phyloP scores from a whole-genome alignment of 2,888 invertebrate species.

The Clusia tigrina region DNA sequence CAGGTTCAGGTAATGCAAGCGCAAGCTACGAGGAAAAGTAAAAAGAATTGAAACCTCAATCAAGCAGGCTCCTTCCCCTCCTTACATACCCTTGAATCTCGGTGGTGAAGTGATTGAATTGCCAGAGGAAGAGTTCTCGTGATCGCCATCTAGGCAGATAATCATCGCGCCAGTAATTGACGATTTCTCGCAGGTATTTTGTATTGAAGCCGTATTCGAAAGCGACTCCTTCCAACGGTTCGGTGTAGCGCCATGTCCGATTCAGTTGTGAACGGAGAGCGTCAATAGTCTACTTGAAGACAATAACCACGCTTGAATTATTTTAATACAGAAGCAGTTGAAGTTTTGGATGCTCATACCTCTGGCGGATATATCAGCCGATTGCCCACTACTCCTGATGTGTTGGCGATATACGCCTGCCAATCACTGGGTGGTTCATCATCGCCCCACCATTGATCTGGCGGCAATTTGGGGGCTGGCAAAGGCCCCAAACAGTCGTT shows the following conservation, averaged over 20 bases:
- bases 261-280: constrained; percentile 70
- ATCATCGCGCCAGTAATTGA: constrained; percentile 81
- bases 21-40: constrained; percentile 48
- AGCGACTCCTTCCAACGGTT: constrained; percentile 70
- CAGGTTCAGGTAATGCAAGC: constrained; percentile 75
- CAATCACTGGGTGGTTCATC: constrained; percentile 50
- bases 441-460: constrained; percentile 59
- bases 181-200: constrained; percentile 71
- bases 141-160: constrained; percentile 76
- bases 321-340: constrained; percentile 14
- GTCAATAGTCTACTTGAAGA: constrained; percentile 66
- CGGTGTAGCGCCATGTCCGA: constrained; percentile 62
- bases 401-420: constrained; percentile 47
- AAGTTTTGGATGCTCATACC: constrained; percentile 41
- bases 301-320: not conserved
- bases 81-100: constrained; percentile 71
- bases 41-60: no score
- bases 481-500: constrained; percentile 42
- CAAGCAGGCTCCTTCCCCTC: not conserved
- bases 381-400: constrained; percentile 46
- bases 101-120: constrained; percentile 78
- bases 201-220: constrained; percentile 87
- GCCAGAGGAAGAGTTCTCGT: constrained; percentile 75
- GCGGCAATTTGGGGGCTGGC: constrained; percentile 44
- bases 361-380: constrained; percentile 41